These are phyloP conservation scores for Genyomyrus donnyi DNA, from an alignment of 2,113 vertebrate species.

Conservation along the genomic window DNA sequence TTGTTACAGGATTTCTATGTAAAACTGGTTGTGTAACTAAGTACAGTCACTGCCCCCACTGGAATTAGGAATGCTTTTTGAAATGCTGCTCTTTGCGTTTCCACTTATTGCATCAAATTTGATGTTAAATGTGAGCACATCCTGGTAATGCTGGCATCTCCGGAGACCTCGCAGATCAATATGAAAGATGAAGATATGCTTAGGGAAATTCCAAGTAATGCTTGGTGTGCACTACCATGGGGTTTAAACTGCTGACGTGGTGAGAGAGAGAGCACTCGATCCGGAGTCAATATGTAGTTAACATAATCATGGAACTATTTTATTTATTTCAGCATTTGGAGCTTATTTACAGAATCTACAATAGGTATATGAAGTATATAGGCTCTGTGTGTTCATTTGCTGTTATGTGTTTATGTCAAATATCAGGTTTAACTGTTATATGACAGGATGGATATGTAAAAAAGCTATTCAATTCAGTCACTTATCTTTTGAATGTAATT, in stretches of 20 bases:
- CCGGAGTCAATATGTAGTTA: not conserved
- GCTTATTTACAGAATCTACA: not conserved
- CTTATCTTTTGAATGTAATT: not conserved
- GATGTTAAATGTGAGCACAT: not conserved
- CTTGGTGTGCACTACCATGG: not conserved
- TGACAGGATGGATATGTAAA: not conserved
- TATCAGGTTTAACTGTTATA: not conserved
- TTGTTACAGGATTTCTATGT: not conserved
- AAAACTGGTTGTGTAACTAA: not conserved
- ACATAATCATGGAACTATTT: not conserved
- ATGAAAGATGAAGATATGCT: not conserved
- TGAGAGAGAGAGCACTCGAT: not conserved
- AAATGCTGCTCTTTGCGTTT: not conserved
- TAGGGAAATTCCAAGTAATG: not conserved
- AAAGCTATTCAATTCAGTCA: not conserved
- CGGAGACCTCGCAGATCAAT: not conserved
- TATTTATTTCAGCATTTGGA: not conserved
- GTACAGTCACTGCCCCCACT: not conserved
- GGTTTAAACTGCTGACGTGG: not conserved
- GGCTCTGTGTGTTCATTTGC: not conserved
- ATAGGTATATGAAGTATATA: not conserved
- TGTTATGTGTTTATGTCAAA: not conserved
- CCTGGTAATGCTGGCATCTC: not conserved
- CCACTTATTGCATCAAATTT: not conserved
- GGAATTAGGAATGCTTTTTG: not conserved